These are phyloP conservation scores for Neomonachus schauinslandi DNA, from an alignment of 2,113 vertebrate genomes.

Conservation along the genomic window DNA sequence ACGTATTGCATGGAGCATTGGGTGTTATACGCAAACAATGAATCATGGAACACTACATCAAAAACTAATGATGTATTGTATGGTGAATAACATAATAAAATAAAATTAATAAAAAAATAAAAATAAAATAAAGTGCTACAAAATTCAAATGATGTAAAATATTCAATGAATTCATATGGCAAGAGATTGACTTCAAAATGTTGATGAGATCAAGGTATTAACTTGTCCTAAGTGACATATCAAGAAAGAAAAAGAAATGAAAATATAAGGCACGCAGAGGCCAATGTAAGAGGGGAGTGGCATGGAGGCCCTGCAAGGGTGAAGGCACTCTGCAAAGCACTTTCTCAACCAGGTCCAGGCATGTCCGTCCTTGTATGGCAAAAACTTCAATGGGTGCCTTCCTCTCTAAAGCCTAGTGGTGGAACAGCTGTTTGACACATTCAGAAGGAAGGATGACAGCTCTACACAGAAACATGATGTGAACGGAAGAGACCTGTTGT, in stretches of 20 bases:
- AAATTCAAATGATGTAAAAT: constrained; percentile 26
- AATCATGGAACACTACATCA: no score
- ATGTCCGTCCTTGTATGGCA: background rate
- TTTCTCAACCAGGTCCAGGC: background rate
- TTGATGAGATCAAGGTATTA: background rate
- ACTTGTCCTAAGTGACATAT: background rate
- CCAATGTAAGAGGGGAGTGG: background rate
- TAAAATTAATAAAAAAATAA: no score
- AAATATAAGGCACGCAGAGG: background rate
- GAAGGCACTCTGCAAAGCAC: background rate
- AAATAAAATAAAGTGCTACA: background rate
- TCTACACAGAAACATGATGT: background rate
- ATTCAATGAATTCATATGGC: background rate
- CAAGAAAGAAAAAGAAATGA: background rate
- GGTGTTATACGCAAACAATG: no score
- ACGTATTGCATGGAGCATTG: no score
- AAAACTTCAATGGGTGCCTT: background rate
- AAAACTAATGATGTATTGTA: no score
- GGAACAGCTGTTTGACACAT: background rate
- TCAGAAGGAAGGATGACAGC: background rate
- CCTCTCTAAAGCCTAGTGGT: background rate
- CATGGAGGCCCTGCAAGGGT: background rate
- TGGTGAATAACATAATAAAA: no score
- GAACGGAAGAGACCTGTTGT: constrained; percentile 11
- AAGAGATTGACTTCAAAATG: background rate